A percentile compares a stretch with the other conserved stretches of the same genome.
Evolutionary conservation across 2,888 invertebrate species (phyloP).

Genomic region (Sericinus montela): DNA sequence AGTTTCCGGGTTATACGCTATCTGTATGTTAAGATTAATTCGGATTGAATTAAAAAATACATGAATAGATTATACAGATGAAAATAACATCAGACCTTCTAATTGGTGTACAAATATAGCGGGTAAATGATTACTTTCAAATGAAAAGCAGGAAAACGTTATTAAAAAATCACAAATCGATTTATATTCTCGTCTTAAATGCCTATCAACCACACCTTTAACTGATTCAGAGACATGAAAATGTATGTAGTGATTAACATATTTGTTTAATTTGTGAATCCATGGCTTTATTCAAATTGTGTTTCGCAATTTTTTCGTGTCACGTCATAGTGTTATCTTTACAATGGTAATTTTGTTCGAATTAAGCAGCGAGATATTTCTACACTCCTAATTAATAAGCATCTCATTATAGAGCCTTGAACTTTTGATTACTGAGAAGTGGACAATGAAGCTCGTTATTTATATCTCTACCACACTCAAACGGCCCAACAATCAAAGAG

Average conservation of each 20-base stretch:
- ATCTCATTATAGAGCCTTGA: constrained; percentile 68
- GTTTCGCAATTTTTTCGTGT: constrained; percentile 29
- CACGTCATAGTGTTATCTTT: constrained; percentile 55
- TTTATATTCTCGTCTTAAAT: constrained; percentile 13
- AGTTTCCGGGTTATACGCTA: constrained; percentile 7
- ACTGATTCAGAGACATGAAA: constrained; percentile 18
- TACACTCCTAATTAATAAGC: constrained; percentile 71
- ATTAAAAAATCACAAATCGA: constrained; percentile 12
- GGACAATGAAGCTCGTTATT: constrained; percentile 71
- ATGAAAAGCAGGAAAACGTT: constrained; percentile 6
- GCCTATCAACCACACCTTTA: constrained; percentile 24
- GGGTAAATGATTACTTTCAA: constrained; percentile 6
- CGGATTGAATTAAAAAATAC: constrained; percentile 7
- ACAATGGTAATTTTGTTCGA: constrained; percentile 48
- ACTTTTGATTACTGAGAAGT: constrained; percentile 65
- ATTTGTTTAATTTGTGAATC: constrained; percentile 28
- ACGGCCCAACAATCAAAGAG: constrained; percentile 51
- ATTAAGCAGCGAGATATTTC: constrained; percentile 57
- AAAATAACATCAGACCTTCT: constrained; percentile 8
- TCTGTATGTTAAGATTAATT: constrained; percentile 12
- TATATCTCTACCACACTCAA: constrained; percentile 53
- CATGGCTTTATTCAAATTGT: neutral
- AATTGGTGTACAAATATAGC: constrained; percentile 17
- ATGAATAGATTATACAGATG: constrained; percentile 6
- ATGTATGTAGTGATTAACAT: constrained; percentile 27